These are phyloP conservation scores for Coleophora flavipennella DNA, from an alignment of 2,888 invertebrate genomes.

Conservation along the genomic window DNA sequence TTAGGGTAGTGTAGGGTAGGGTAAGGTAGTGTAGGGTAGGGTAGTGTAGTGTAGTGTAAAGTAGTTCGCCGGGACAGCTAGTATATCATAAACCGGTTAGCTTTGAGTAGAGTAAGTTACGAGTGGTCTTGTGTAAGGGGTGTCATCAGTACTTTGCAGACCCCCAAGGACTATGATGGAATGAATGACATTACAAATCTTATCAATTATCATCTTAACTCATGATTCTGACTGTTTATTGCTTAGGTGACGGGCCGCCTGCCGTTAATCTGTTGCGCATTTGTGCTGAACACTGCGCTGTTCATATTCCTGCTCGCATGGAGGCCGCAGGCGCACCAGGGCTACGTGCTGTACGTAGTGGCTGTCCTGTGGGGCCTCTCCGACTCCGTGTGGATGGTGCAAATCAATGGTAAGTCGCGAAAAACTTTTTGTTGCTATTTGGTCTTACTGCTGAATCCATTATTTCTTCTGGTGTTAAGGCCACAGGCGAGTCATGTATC, in stretches of 20 bases:
- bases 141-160: not conserved
- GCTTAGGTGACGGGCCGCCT: constrained; percentile 74
- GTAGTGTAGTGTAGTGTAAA: too few species aligned
- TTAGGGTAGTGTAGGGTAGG: too few species aligned
- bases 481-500: too few species aligned
- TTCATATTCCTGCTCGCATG: constrained; percentile 70
- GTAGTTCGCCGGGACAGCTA: too few species aligned
- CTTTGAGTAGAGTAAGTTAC: not conserved
- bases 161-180: not conserved
- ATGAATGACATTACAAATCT: not conserved
- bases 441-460: too few species aligned
- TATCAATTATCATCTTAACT: not conserved
- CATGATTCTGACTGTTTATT: not conserved
- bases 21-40: too few species aligned
- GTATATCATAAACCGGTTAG: too few species aligned
- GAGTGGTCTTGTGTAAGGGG: not conserved
- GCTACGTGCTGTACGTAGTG: not conserved
- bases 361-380: not conserved
- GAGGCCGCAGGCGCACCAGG: constrained; percentile 24
- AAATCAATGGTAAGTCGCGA: not conserved
- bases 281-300: constrained; percentile 65
- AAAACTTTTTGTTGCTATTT: not conserved
- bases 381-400: constrained; percentile 1
- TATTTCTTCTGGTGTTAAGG: constrained; percentile 17
- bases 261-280: constrained; percentile 73